Evolutionary conservation across 2,113 vertebrate genomes (phyloP).

Genomic region (Zootoca vivipara): DNA sequence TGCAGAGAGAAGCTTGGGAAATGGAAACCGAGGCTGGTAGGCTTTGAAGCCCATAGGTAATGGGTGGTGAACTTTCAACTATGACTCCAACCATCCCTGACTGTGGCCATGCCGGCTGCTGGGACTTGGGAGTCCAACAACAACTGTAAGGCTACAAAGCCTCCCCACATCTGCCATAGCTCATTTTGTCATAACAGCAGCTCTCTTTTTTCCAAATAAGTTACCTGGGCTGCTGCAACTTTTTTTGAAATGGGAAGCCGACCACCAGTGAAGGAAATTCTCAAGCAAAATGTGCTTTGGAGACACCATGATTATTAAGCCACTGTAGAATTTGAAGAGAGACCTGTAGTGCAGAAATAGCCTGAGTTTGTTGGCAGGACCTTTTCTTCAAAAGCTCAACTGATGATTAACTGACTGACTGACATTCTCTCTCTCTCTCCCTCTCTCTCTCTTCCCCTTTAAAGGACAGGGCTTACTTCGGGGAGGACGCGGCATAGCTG

Average conservation of each 20-base stretch:
- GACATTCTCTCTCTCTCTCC: background rate
- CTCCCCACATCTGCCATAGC: background rate
- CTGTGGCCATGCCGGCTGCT: no score
- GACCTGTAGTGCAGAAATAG: background rate
- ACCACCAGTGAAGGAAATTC: background rate
- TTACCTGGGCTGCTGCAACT: background rate
- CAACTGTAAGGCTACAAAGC: background rate
- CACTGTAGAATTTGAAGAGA: background rate
- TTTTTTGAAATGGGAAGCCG: background rate
- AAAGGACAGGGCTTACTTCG: conserved; percentile 82
- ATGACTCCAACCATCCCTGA: no score
- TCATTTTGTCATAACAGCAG: background rate
- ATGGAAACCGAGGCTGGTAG: background rate
- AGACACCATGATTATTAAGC: background rate
- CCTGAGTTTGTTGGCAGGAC: background rate
- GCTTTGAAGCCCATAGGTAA: no score
- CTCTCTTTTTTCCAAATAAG: no score
- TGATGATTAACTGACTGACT: no score
- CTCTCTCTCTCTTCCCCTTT: conserved; percentile 36
- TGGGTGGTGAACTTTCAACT: no score
- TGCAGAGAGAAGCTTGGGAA: background rate
- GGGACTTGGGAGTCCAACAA: no score
- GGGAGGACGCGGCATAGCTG: conserved; percentile 85
- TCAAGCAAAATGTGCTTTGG: no score
- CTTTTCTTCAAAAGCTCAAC: rapidly evolving